Base-by-base conservation (phyloP, 1,140 invertebrate species). In the Chrysomallon squamiferum region DNA sequence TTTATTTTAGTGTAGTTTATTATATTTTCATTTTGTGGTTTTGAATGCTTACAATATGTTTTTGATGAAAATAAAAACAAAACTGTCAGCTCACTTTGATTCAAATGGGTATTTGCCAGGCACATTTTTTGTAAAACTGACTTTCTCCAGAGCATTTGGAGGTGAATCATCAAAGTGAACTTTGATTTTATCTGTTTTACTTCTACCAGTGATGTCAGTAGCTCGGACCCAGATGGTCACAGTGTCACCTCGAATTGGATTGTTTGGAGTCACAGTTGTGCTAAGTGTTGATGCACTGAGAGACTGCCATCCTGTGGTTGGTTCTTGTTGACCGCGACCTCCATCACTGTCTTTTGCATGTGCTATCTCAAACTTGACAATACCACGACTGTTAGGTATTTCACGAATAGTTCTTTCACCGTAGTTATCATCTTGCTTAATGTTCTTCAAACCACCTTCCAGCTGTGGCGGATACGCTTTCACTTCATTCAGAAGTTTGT, bases 301-400 rank as follows among this genome's bases (percentile, higher is more conserved):
- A 38, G 35, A 7, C 15, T 4, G 4, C 50, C 50, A 54, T 25
- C 22, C 50, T 22, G 50, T 27, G 3, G 50, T 27, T 27, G 50
- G 50, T 27, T 56, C 29, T 18, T 50, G 35, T 38, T 52, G 54
- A 33, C 20, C 49, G 32, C 7, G 11, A 0, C 22, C 61, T 25
- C 27, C 27, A 7, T 4, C 20, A 11, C 30, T 41, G 22, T 49
- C 45, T n/a, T 30, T 33, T 33, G 1, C n/a, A 43, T 62, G 41
- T 1, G 27, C 15, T 0, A 56, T 27, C 29, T 43, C 45, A 56
- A 72, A 74, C 33, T 43, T 38, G 2, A 69, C 63, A 20, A 76
- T 73, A 2, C 74, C 74, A 9, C 63, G n/a, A 22, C 45, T 52
- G 59, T 73, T 76, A 7, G 47, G n/a, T 22, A 76, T 71, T 11